Base-by-base conservation (phyloP, 2,888 invertebrate genomes). In the Atherix ibis region DNA sequence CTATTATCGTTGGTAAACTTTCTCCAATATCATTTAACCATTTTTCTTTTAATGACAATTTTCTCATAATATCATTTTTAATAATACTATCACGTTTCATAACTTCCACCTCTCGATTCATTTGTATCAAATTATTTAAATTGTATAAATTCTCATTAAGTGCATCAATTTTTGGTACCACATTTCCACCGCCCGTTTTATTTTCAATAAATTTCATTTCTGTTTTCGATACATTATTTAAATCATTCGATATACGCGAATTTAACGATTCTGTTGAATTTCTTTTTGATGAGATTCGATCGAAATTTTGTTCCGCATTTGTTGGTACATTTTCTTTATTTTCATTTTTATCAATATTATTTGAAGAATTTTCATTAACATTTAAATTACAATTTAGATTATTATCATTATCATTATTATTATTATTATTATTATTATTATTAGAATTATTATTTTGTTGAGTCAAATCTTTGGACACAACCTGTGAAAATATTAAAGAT, bases 91-190 rank as follows among this genome's bases (percentile, higher is more conserved):
- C 58, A 33, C 58, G 58, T 31, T 56, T 54, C 38, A 61, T 40
- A 27, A 48, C 51, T 31, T 58, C 55, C 4, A 61, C 45, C 37
- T 61, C 60, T 30, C 58, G 61, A 32, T 52, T 58, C 49, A 61
- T 48, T 43, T 58, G 59, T n/a, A 60, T 50, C 40, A 56, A 53
- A 35, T 51, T 60, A 41, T 58, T 61, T 4, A 61, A 40, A 28
- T 55, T 53, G 43, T 59, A 58, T 4, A 61, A 40, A 32, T 59
- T 58, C 34, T 58, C 61, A 42, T 54, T 59, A 12, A 61, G 55
- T 4, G 56, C 54, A 40, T 59, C 58, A 18, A 61, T 56, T 35
- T 57, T 56, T 27, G 50, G 48, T 40, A 53, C 57, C 37, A 58
- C 48, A 12, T 13, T 28, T 32, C 49, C 51, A 3, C 46, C 47